phyloP scores from a whole-genome alignment of 2,888 invertebrate species.

The Diogma glabrata region DNA sequence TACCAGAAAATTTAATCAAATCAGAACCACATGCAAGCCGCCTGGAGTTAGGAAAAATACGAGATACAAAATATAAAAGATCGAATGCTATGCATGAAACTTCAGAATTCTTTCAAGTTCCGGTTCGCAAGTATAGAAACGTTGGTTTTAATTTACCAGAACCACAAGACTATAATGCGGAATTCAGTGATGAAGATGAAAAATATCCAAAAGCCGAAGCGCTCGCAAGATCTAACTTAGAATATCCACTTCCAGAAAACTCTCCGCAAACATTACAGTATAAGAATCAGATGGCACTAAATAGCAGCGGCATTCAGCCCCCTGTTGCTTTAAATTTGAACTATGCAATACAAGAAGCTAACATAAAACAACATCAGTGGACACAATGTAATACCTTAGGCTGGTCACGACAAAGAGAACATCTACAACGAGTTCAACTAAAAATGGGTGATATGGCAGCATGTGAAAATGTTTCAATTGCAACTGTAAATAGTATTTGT shows the following conservation, averaged over 20 bases:
- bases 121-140: conserved; percentile 19
- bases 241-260: conserved; percentile 31
- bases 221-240: conserved; percentile 23
- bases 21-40: background rate
- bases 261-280: conserved; percentile 30
- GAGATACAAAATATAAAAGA: background rate
- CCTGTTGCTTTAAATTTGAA: background rate
- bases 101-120: conserved; percentile 32
- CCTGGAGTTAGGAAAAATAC: background rate
- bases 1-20: conserved; percentile 4
- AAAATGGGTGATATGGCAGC: conserved; percentile 64
- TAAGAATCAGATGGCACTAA: conserved; percentile 18
- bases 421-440: conserved; percentile 69
- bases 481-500: conserved; percentile 71
- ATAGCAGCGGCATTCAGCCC: background rate
- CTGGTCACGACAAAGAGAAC: conserved; percentile 74
- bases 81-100: conserved; percentile 27
- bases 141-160: conserved; percentile 14
- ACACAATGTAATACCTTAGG: conserved; percentile 70
- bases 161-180: conserved; percentile 8
- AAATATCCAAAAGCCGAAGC: conserved; percentile 31
- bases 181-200: conserved; percentile 21
- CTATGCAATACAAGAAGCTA: background rate
- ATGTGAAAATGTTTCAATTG: conserved; percentile 76
- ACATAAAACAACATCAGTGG: conserved; percentile 21